Percentiles rank a stretch among this genome's conserved stretches.
These are phyloP conservation scores for Cataglyphis albicans DNA, from an alignment of 2,888 invertebrate genomes.

Conservation along the genomic window DNA sequence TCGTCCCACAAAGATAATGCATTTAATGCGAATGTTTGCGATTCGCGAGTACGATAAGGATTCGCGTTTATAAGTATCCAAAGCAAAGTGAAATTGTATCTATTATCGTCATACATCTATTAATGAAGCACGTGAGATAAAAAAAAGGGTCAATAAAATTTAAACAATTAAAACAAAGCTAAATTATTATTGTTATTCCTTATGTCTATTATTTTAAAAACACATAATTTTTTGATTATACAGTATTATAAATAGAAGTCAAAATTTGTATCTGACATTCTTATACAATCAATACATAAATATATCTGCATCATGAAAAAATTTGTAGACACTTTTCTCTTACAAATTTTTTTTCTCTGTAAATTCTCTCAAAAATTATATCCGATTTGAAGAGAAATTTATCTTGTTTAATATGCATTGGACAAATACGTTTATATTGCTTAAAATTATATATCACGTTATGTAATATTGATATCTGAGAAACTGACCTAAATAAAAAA, in stretches of 20 bases:
- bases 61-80: background rate
- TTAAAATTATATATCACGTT: background rate
- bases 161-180: background rate
- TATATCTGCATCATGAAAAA: background rate
- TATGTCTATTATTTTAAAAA: background rate
- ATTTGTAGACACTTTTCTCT: background rate
- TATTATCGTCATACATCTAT: background rate
- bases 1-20: constrained; percentile 56
- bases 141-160: background rate
- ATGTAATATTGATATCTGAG: background rate
- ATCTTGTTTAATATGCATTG: background rate
- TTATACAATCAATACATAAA: background rate
- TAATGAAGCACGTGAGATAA: background rate
- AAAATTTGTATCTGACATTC: background rate
- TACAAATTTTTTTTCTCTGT: background rate
- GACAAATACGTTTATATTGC: background rate
- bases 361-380: background rate
- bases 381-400: background rate
- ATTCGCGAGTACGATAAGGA: constrained; percentile 22
- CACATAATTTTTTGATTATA: background rate
- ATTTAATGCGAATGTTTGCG: background rate
- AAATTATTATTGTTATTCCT: background rate
- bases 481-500: background rate
- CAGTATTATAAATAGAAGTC: background rate
- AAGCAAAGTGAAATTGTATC: background rate